These are phyloP conservation scores for Piezodorus guildinii DNA, from an alignment of 1,140 invertebrate species.

Conservation along the genomic window DNA sequence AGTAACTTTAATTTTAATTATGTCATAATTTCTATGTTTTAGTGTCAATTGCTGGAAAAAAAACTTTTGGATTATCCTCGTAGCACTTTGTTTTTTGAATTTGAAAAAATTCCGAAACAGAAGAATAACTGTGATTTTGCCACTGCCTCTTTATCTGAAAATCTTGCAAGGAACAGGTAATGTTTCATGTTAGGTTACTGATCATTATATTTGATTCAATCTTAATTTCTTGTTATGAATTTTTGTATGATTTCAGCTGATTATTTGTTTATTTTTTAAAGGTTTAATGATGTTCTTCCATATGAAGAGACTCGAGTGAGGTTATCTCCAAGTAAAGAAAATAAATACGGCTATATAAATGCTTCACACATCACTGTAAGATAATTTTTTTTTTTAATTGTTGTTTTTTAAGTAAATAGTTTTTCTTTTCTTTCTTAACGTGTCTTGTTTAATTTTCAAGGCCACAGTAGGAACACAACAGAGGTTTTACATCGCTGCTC, in stretches of 20 bases:
- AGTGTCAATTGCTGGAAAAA: conserved; percentile 69
- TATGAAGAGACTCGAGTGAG: conserved; percentile 79
- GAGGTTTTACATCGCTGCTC: conserved; percentile 73
- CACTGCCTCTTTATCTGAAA: conserved; percentile 53
- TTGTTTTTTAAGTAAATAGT: conserved; percentile 11
- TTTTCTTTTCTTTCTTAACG: conserved; percentile 3
- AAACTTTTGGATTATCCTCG: conserved; percentile 65
- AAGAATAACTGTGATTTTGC: conserved; percentile 53
- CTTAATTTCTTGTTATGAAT: neutral
- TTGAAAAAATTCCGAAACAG: conserved; percentile 73
- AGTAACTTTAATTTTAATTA: no score
- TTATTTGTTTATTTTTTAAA: conserved; percentile 30
- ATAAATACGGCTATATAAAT: conserved; percentile 79
- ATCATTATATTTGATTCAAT: no score
- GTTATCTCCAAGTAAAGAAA: conserved; percentile 60
- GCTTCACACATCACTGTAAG: conserved; percentile 71
- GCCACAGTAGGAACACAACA: conserved; percentile 61
- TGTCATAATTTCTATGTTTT: conserved; percentile 30
- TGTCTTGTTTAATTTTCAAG: conserved; percentile 33
- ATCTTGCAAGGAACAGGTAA: conserved; percentile 41
- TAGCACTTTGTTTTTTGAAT: conserved; percentile 57
- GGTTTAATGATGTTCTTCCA: conserved; percentile 63
- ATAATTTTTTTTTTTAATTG: conserved; percentile 9
- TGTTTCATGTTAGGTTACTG: neutral
- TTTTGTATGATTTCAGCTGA: neutral